Conservation (phyloP, 2,797 vertebrate species). For the Spinus pinus region DNA sequence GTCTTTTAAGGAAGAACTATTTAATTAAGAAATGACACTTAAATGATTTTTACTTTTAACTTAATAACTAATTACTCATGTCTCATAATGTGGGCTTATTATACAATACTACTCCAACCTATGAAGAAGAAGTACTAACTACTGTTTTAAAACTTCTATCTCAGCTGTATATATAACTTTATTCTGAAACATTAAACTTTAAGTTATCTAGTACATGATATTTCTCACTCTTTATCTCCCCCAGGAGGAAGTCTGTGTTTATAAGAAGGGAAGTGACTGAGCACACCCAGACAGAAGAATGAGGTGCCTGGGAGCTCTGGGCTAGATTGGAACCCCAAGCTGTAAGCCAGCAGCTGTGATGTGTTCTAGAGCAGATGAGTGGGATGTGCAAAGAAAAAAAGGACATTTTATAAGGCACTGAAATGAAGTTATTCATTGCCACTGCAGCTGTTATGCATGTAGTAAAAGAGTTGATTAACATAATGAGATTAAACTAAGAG, state of each 20-base stretch:
- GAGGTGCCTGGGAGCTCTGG: neutral
- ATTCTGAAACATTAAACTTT: neutral
- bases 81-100: neutral
- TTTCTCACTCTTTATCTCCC: neutral
- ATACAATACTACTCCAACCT: neutral
- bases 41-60: neutral
- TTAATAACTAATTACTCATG: neutral
- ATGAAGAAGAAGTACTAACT: neutral
- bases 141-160: neutral
- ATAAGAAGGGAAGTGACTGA: neutral
- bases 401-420: neutral
- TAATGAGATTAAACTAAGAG: slow-evolving; percentile 51
- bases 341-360: neutral
- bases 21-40: neutral
- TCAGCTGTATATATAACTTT: neutral
- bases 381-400: neutral
- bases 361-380: slow-evolving; percentile 32
- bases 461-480: slow-evolving; percentile 44
- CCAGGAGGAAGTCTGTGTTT: neutral
- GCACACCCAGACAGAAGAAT: neutral
- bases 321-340: neutral
- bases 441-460: slow-evolving; percentile 27
- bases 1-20: neutral
- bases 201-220: accelerated
- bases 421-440: slow-evolving; percentile 21